A percentile compares a stretch with the other conserved stretches of the same genome.
phyloP scores from a whole-genome alignment of 2,888 invertebrate genomes.

The Epirrhoe tristata region DNA sequence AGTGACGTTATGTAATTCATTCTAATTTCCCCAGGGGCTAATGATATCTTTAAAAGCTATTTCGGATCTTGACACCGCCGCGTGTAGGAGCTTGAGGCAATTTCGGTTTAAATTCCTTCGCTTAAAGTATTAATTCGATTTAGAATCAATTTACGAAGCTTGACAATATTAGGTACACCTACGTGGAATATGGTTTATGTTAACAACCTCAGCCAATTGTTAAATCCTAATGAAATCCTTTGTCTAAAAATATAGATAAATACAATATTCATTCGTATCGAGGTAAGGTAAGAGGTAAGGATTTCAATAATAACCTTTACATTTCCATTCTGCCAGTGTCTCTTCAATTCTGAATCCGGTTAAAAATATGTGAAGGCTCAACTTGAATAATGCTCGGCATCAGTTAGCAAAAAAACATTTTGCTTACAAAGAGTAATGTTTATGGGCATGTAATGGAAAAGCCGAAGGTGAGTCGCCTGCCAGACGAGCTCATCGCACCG shows the following conservation, averaged over 20 bases:
- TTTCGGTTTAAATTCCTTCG: conserved; percentile 48
- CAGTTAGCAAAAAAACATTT: conserved; percentile 32
- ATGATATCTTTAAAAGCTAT: conserved; percentile 73
- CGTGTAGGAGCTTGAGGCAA: conserved; percentile 52
- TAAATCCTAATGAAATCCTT: background rate
- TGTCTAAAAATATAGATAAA: background rate
- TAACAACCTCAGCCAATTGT: background rate
- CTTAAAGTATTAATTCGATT: conserved; percentile 50
- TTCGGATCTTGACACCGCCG: conserved; percentile 59
- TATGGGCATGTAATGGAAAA: conserved; percentile 51
- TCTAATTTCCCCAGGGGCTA: conserved; percentile 78
- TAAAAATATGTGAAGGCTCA: conserved; percentile 14
- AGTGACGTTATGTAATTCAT: conserved; percentile 65
- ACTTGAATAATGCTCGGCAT: conserved; percentile 27
- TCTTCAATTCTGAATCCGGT: conserved; percentile 10
- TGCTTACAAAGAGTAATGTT: conserved; percentile 30
- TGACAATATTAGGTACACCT: conserved; percentile 8
- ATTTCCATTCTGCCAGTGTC: conserved; percentile 1
- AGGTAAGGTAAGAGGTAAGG: background rate
- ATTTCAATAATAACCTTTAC: conserved; percentile 8
- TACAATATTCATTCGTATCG: background rate
- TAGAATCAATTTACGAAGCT: conserved; percentile 40
- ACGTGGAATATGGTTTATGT: conserved; percentile 1
- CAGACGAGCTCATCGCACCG: conserved; percentile 80
- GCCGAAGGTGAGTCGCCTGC: conserved; percentile 63